Base-by-base conservation (phyloP, 2,113 vertebrate genomes). In the Gasterosteus aculeatus region DNA sequence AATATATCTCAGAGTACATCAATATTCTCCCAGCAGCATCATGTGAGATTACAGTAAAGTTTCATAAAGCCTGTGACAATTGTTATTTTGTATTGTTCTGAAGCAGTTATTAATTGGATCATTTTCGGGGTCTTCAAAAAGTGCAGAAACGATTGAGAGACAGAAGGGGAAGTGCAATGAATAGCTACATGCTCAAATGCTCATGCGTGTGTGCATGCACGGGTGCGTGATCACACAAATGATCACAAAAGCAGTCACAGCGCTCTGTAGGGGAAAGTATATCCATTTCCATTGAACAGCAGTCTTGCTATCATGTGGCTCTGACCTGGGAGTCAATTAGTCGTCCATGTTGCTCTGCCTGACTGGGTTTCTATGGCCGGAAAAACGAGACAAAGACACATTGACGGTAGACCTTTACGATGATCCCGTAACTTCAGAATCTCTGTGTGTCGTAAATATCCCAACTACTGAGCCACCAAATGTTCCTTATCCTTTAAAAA, bases 271-370 rank as follows among this genome's bases (percentile, higher is more conserved):
- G 81, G 82, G 84, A 92, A 93, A 88, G 85, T 85, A 88, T 90
- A 92, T 91, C 83, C 65, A 81, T 89, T 87, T 80, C 80, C 85
- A 86, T 85, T 88, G 87, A 91, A 72, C 89, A 84, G 79, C 75
- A 74, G 81, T 74, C 80, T 74, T 72, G 82, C 85, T 87, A 91
- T 92, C 89, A 89, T 78, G 80, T 88, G 88, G 84, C 91, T 77
- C 76, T 76, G 84, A 84, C 78, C 83, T 73, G 68, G 80, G 78
- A 85, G 84, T 89, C 78, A 88, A 86, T 88, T 84, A 85, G 86
- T 85, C 85, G 75, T 89, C 81, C 62, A 74, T 41, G 77, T 78
- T 85, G 73, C 59, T 79, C 83, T 80, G 80, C 84, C 74, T 88
- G 82, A 71, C 78, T 85, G 63, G 68, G 67, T 92, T 90, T 92